Evolutionary conservation across 1,140 invertebrate genomes (phyloP), one percentile per base, ranked within the genome.

Genomic region (Solenopsis fugax): DNA sequence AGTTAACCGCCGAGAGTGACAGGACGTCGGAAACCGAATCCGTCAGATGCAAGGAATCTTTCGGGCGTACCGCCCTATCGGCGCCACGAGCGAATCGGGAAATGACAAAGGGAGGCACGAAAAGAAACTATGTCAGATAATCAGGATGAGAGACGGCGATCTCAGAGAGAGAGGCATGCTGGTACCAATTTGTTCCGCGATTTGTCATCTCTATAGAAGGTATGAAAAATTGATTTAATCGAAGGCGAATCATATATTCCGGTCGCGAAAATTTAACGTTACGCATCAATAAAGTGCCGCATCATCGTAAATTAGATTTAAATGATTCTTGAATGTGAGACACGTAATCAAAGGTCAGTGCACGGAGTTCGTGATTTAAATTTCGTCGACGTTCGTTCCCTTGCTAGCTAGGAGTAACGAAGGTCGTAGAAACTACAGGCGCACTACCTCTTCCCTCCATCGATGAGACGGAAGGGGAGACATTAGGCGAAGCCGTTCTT

Each of bases 1-100:
- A 89, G 82, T 91, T 89, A 91, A 82, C 80, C 81, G 72, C 21
- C 29, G 75, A 82, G 84, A 90, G 80, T 81, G 89, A 90, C 89
- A 86, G 86, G 12, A 72, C 41, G 88, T 87, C 85, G 88, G 62
- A 77, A 88, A 45, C 84, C 41, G 77, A 76, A 52, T 48, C 52
- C 64, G 86, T 87, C 58, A 67, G 21, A 69, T 65, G 73, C 29
- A 88, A 88, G 80, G n/a, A 78, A 45, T 78, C 37, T 65, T 86
- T 86, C 29, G 52, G 52, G 13, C 6, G 41, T 50, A 50, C 81
- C 69, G 72, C 56, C 81, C 60, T 41, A 34, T 1, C 58, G 86
- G 10, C 78, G 58, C 62, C 60, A 85, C 4, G 45, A 60, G 6
- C 45, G n/a, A 85, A 85, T 71, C 60, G 56, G 45, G 54, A 72